Base-by-base conservation (phyloP, 2,888 invertebrate species). In the Chromoteleia sp. region DNA sequence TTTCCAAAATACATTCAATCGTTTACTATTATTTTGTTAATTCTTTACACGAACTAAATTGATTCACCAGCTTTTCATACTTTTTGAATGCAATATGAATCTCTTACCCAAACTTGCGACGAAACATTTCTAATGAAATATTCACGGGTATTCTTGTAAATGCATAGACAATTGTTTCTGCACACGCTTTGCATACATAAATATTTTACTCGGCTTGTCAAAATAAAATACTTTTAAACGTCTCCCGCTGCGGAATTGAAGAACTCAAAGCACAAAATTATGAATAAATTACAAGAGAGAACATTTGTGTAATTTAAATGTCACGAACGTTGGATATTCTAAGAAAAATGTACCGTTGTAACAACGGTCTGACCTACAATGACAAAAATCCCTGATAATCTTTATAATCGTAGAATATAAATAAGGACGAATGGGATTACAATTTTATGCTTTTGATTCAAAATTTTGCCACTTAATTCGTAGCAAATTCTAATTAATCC, bases 141-240 rank as follows among this genome's bases (percentile, higher is more conserved):
- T 70, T 77, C 70, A 70, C 63, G 10, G 48, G 41, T 56, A 43
- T 70, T 63, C 50, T 63, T 68, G 58, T 65, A 78, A 77, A 77
- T 71, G 63, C 77, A 63, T 65, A 52, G 71, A 50, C 71, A 78
- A 78, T 78, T 65, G 71, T 65, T 65, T 78, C 65, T 50, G 78
- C 33, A 58, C 71, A 59, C 65, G 71, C 65, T 56, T 71, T 71
- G 78, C 65, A 78, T 78, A 41, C 59, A 70, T 71, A 71, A 71
- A 78, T 71, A 41, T 71, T 78, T 61, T 17, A 58, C 50, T 33
- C 58, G 14, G 52, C 17, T 71, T 48, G 39, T 65, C 50, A 33
- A 43, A 45, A 63, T 56, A 33, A 63, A 63, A 33, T 36, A 65
- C 50, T 56, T 63, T 74, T 63, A 54, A 43, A 63, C n/a, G 45